Percentiles rank a stretch among this genome's conserved stretches.
These are phyloP conservation scores for Chaetodon auriga DNA, from an alignment of 2,113 vertebrate species.

Conservation along the genomic window DNA sequence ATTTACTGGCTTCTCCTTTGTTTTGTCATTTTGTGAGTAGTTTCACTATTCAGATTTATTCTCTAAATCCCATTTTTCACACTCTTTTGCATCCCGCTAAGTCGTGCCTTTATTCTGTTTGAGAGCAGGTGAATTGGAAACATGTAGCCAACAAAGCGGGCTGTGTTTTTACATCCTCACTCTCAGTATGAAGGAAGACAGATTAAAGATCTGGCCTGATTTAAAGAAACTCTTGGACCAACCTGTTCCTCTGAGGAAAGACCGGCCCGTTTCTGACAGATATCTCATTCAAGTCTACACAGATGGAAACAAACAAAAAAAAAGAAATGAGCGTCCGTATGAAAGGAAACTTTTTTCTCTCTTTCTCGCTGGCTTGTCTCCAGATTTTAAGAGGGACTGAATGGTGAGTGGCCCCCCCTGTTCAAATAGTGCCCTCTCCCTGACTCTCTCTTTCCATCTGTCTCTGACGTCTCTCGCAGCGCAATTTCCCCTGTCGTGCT, in stretches of 20 bases:
- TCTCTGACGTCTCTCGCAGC: constrained; percentile 67
- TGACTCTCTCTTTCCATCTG: constrained; percentile 56
- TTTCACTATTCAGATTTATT: neutral
- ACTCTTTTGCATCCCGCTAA: neutral
- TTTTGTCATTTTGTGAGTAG: neutral
- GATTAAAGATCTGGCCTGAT: neutral
- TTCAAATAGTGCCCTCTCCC: constrained; percentile 56
- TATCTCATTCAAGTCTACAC: neutral
- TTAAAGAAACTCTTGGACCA: neutral
- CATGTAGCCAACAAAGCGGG: constrained; percentile 17
- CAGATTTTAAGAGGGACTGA: constrained; percentile 31
- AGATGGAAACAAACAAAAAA: neutral
- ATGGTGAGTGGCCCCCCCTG: constrained; percentile 10
- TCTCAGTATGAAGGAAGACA: neutral
- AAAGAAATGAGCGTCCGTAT: neutral
- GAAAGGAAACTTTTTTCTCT: neutral
- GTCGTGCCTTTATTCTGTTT: neutral
- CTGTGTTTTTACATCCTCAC: constrained; percentile 26
- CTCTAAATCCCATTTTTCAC: neutral
- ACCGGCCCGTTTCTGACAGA: neutral
- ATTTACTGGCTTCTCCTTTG: too few species aligned
- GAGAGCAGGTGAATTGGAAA: neutral
- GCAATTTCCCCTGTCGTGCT: constrained; percentile 78
- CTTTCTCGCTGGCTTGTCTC: constrained; percentile 11
- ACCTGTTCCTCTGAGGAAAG: neutral